Evolutionary conservation across 2,113 vertebrate genomes (phyloP), one percentile per base, ranked within the genome.

Genomic region (Nesogale talazaci): DNA sequence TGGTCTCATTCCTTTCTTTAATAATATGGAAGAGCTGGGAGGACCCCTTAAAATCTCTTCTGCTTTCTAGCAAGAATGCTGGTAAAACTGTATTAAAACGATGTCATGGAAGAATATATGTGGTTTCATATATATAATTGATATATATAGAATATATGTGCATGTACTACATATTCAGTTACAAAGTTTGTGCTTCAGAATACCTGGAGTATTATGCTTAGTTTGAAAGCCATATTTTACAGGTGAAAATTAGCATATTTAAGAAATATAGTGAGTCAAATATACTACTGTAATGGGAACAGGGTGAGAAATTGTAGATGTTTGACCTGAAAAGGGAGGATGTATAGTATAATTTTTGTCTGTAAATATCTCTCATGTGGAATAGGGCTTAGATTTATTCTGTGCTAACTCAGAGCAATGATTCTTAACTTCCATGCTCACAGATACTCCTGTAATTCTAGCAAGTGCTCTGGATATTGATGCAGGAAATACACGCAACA

Each of bases 301-400:
- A 92, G 9, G 29, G 34, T 86, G 81, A 90, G 19, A 52, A 78
- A 42, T 79, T 91, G 70, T 9, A 74, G 65, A 59, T 19, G 1
- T 14, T 83, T 86, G 63, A 9, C 38, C 61, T 95, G 77, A 77
- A 80, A 70, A 57, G 63, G 12, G 85, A 91, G 63, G 57, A 46
- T 19, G 34, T 56, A n/a, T 1, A 80, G 27, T 79, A 15, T 70
- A 27, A 81, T 34, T 83, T 86, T 93, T 88, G 63, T 78, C 38
- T 93, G 86, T 59, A 81, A 80, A 72, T 56, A 89, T 27, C 7
- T 80, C 29, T 86, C 19, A 83, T 10, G 36, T 31, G 83, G 69
- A 94, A 75, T 36, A 76, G 76, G n/a, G 11, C 65, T 90, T 52
- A 75, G 67, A 70, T 67, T 94, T 79, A 80, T 79, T 83, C 56